A percentile compares a stretch with the other conserved stretches of the same genome.
phyloP scores from a whole-genome alignment of 2,888 invertebrate genomes.

The Sipha maydis region DNA sequence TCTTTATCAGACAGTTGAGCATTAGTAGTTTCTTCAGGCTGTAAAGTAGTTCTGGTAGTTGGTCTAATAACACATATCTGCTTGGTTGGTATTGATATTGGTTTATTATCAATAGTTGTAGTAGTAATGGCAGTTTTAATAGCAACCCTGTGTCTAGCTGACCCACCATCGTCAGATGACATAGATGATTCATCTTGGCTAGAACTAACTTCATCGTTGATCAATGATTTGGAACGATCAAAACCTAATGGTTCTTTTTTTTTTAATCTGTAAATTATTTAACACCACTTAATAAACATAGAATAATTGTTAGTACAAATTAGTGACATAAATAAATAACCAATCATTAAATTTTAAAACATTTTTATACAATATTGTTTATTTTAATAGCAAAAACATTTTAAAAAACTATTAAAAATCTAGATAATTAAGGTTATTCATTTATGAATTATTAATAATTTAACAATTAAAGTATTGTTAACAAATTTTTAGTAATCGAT shows the following conservation, averaged over 20 bases:
- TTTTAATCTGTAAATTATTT: slow-evolving; percentile 48
- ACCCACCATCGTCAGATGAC: slow-evolving; percentile 55
- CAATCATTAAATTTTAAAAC: too few relatives aligned
- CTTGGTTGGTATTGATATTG: slow-evolving; percentile 67
- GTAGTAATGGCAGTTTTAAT: slow-evolving; percentile 53
- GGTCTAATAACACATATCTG: slow-evolving; percentile 71
- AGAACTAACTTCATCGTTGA: slow-evolving; percentile 56
- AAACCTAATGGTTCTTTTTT: slow-evolving; percentile 53
- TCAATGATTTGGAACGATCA: slow-evolving; percentile 53
- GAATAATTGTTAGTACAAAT: not conserved
- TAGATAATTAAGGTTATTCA: too few relatives aligned
- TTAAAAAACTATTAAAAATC: too few relatives aligned
- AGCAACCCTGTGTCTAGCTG: slow-evolving; percentile 35
- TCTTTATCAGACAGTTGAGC: slow-evolving; percentile 72
- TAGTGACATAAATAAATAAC: too few relatives aligned
- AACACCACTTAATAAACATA: not conserved
- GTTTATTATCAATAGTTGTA: slow-evolving; percentile 40
- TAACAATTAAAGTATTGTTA: too few relatives aligned
- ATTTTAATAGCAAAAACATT: too few relatives aligned
- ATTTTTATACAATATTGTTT: too few relatives aligned
- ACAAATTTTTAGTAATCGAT: too few relatives aligned
- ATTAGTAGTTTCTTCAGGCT: slow-evolving; percentile 54
- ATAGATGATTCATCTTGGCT: slow-evolving; percentile 61
- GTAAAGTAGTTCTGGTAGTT: slow-evolving; percentile 68
- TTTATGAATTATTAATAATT: too few relatives aligned